These are phyloP conservation scores for Anoplolepis gracilipes DNA, from an alignment of 1,140 invertebrate genomes.

Conservation along the genomic window DNA sequence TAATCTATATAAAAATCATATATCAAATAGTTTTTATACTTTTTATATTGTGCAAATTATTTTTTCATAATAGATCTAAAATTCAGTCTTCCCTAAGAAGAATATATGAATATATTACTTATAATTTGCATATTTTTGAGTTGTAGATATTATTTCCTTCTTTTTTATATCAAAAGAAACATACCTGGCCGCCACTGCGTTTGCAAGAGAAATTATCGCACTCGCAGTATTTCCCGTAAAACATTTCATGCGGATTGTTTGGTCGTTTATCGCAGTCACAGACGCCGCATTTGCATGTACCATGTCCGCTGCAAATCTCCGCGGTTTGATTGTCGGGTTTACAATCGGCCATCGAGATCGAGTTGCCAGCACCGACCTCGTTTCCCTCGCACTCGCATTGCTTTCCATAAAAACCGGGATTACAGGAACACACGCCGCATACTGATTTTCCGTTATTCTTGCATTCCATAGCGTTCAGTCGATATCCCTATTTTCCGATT, in stretches of 20 bases:
- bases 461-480: constrained; percentile 84
- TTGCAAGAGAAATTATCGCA: constrained; percentile 92
- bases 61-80: not conserved
- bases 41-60: not conserved
- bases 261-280: constrained; percentile 87
- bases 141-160: not conserved
- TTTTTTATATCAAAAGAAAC: not conserved
- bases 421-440: constrained; percentile 92
- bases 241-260: constrained; percentile 83
- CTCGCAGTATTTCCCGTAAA: constrained; percentile 90
- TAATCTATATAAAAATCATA: not conserved
- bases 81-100: not conserved
- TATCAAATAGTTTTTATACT: not conserved
- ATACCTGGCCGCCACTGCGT: constrained; percentile 84
- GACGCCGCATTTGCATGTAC: constrained; percentile 88
- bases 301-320: constrained; percentile 86
- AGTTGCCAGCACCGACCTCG: constrained; percentile 58
- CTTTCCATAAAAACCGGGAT: constrained; percentile 88
- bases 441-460: constrained; percentile 85
- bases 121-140: too few relatives aligned
- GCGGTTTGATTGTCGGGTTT: constrained; percentile 67
- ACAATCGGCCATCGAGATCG: constrained; percentile 64
- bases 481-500: constrained; percentile 74
- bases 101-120: not conserved
- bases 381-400: constrained; percentile 89